Conservation (phyloP, 1,140 invertebrate species). For the Zaprionus taronus region DNA sequence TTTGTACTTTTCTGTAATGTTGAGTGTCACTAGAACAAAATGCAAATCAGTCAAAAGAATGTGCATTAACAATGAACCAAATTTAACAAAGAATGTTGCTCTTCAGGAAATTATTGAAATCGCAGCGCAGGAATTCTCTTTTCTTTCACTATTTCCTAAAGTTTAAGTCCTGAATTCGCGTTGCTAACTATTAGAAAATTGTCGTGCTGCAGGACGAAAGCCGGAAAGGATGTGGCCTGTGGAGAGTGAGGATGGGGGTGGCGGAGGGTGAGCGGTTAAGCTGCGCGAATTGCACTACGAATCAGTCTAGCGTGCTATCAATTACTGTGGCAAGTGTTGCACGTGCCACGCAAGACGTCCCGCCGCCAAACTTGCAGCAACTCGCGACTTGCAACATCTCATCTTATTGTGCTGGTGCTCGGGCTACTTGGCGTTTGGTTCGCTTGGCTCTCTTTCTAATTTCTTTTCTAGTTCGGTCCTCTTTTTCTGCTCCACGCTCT, state of each 20-base stretch:
- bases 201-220: constrained; percentile 40
- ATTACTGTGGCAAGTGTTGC: constrained; percentile 82
- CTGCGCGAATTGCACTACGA: constrained; percentile 68
- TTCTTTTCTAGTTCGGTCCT: constrained; percentile 50
- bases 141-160: constrained; percentile 18
- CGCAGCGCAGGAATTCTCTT: not conserved
- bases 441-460: constrained; percentile 66
- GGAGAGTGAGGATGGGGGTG: constrained; percentile 23
- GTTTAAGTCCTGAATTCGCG: constrained; percentile 16
- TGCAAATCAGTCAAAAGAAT: not conserved
- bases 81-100: not conserved
- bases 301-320: constrained; percentile 81
- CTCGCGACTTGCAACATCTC: constrained; percentile 41
- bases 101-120: not conserved
- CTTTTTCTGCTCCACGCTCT: constrained; percentile 30
- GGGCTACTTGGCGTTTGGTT: constrained; percentile 59
- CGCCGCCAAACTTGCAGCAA: constrained; percentile 21
- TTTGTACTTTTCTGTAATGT: no score
- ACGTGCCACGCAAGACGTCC: constrained; percentile 68
- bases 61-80: not conserved
- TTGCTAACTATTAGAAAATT: constrained; percentile 37
- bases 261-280: constrained; percentile 29
- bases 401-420: constrained; percentile 66
- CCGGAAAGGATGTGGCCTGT: not conserved
- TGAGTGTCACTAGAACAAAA: no score